Evolutionary conservation across 2,888 invertebrate genomes (phyloP), one percentile per base, ranked within the genome.

Genomic region (Agonopterix arenella): DNA sequence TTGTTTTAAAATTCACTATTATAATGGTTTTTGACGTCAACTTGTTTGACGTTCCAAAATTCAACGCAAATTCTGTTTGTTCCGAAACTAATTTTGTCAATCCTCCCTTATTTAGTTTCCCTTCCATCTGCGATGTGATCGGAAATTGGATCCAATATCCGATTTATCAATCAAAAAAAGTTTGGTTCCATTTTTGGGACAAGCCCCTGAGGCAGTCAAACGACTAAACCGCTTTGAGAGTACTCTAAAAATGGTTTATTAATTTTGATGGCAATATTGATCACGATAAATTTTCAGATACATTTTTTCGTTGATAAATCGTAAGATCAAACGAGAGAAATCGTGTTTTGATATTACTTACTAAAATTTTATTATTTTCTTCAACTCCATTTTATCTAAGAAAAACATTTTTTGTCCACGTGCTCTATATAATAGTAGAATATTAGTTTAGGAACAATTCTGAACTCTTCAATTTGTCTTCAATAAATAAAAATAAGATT

Each of bases 111-210:
- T 40, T 47, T 41, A 50, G 47, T 44, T 47, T 49, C 37, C 45
- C 45, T 37, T 45, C 47, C 44, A 13, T 47, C 41, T 45, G 47
- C 46, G 50, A 52, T 49, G 48, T 48, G 47, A 47, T 51, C 53
- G 54, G 52, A 58, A 58, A 57, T 58, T 54, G 52, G 54, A 52
- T 53, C 51, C 55, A 50, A 58, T 55, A 57, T 54, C 51, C 52
- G 54, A 46, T 46, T 46, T 46, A 46, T 40, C 46, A 40, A 40
- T 40, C 38, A 13, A 40, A 53, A 55, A 53, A 54, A 45, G 43
- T 57, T 52, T 45, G 45, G 13, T 46, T 44, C 28, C 43, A 51
- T 52, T 53, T 49, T 40, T 40, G 43, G 43, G 43, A 43, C 11
- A 11, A 40, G 40, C 28, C 28, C 28, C 28, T 28, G 28, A 28